Conservation (phyloP, 2,113 vertebrate genomes). For the Ariopsis seemanni region DNA sequence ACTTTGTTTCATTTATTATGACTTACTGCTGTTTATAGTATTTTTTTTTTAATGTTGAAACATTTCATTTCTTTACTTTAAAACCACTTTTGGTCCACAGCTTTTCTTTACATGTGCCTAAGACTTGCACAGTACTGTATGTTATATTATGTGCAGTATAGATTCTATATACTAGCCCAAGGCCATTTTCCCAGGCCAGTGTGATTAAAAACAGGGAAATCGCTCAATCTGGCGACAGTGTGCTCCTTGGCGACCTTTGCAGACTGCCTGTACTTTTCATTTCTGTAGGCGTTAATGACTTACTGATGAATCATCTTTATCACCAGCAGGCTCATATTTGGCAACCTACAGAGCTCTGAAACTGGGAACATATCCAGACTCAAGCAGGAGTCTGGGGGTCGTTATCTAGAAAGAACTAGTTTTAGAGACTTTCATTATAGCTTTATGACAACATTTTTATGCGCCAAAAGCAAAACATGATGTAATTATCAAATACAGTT, state of each 20-base stretch:
- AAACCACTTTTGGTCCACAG: too few species aligned
- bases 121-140: too few species aligned
- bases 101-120: too few species aligned
- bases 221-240: neutral
- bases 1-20: too few species aligned
- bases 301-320: constrained; percentile 32
- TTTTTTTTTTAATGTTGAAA: too few species aligned
- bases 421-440: neutral
- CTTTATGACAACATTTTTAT: neutral
- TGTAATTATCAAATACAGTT: neutral
- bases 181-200: neutral
- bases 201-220: constrained; percentile 14
- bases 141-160: neutral
- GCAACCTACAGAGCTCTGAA: constrained; percentile 8
- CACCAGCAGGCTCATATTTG: constrained; percentile 18
- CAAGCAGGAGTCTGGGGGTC: neutral
- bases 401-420: neutral
- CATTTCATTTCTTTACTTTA: too few species aligned
- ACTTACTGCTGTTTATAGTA: too few species aligned
- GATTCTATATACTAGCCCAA: neutral
- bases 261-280: constrained; percentile 12
- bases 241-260: neutral
- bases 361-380: neutral
- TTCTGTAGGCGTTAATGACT: constrained; percentile 33
- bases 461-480: neutral